Evolutionary conservation across 2,113 vertebrate species (phyloP).

Genomic region (Stegostoma tigrinum): DNA sequence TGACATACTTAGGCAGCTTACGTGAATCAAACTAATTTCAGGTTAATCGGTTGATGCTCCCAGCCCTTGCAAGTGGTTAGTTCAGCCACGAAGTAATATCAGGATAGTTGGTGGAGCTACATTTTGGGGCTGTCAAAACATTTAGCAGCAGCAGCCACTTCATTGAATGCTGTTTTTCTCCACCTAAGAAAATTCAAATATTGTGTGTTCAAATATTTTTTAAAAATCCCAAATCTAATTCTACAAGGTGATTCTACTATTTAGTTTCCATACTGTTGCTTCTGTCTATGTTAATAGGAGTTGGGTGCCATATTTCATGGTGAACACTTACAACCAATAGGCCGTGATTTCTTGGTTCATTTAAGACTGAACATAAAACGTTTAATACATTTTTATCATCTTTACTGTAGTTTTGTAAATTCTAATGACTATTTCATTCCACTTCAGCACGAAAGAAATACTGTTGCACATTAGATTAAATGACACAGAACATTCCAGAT

Average conservation of each 20-base stretch:
- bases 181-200: not conserved
- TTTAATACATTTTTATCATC: slow-evolving; percentile 31
- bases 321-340: slow-evolving; percentile 14
- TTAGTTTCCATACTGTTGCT: slow-evolving; percentile 16
- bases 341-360: slow-evolving; percentile 37
- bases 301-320: not conserved
- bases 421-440: slow-evolving; percentile 25
- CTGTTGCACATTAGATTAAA: slow-evolving; percentile 15
- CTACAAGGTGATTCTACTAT: slow-evolving; percentile 26
- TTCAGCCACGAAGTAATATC: not conserved
- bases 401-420: slow-evolving; percentile 25
- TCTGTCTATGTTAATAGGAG: slow-evolving; percentile 22
- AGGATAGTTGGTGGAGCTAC: not conserved
- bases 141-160: not conserved
- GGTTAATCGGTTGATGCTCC: not conserved
- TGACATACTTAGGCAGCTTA: not conserved
- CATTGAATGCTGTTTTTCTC: not conserved
- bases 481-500: slow-evolving; percentile 19
- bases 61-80: not conserved
- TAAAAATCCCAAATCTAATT: not conserved
- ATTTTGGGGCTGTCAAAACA: not conserved
- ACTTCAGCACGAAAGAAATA: slow-evolving; percentile 2
- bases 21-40: not conserved
- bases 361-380: slow-evolving; percentile 32
- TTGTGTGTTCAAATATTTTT: not conserved